Base-by-base conservation (phyloP, 2,888 invertebrate genomes). In the Elmis aenea region DNA sequence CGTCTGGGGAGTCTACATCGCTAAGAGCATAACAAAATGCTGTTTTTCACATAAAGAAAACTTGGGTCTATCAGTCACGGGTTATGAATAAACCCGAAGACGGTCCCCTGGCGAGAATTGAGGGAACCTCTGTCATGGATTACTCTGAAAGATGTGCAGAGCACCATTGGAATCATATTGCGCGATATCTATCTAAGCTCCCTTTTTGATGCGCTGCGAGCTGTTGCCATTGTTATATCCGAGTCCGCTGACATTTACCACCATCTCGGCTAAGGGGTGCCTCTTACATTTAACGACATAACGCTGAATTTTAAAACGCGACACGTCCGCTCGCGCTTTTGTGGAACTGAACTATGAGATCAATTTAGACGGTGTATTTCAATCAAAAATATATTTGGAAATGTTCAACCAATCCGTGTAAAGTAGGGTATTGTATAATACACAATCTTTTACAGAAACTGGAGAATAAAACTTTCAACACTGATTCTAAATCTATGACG, bases 141-240 rank as follows among this genome's bases (percentile, higher is more conserved):
- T 62, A 58, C 46, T 48, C 50, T 42, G 50, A 55, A 57, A 55
- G 59, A 60, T 57, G 57, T 58, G 58, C 53, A 52, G 48, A 56
- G 52, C 56, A 55, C 58, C 55, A 60, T 62, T 58, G 56, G 59
- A 62, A 59, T 62, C 61, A 59, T 62, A 62, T 62, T 61, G 61
- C 57, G 50, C 52, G 59, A 61, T 60, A 60, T 61, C 59, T 56
- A 62, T 59, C 62, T 61, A 58, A 62, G 58, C 58, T 51, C 54
- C 55, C 57, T 56, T 57, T 58, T 59, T 57, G 56, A 59, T 58
- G 55, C 56, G 49, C 51, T 50, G 49, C 55, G 54, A 55, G 54
- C 56, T 57, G 55, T 54, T 54, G 49, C 53, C 55, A 57, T 58
- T 59, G 57, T 59, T 57, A 58, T 56, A 57, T 57, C 51, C 50